These are phyloP conservation scores for Capitella teleta DNA, from an alignment of 1,140 invertebrate species.

Conservation along the genomic window DNA sequence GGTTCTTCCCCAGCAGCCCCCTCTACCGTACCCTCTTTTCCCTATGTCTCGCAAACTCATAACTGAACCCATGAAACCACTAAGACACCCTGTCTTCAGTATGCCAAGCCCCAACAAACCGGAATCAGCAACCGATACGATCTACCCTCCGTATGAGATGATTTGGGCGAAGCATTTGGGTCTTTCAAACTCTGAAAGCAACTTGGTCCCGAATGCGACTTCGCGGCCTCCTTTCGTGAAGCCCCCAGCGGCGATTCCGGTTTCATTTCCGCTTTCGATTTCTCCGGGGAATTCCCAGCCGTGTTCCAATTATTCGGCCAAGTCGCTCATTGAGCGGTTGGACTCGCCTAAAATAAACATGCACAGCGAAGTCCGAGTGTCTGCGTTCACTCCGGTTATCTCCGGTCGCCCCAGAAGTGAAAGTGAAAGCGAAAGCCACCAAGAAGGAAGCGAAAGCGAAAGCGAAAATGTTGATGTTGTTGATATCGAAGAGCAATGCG, in stretches of 20 bases:
- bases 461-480: neutral
- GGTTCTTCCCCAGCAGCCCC: neutral
- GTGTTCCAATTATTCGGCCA: neutral
- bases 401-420: no score
- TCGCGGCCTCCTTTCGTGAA: neutral
- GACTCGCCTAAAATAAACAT: no score
- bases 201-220: neutral
- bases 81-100: neutral
- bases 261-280: neutral
- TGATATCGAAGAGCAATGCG: conserved; percentile 1
- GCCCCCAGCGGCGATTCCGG: neutral
- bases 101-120: neutral
- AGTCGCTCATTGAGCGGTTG: neutral
- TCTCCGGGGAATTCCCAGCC: neutral
- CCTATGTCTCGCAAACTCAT: conserved; percentile 1
- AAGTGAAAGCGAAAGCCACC: no score
- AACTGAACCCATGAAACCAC: neutral
- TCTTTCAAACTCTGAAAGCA: neutral
- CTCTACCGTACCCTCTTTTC: conserved; percentile 7
- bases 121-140: neutral
- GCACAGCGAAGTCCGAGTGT: no score
- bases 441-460: no score
- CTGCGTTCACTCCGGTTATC: no score
- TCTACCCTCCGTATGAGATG: conserved; percentile 13
- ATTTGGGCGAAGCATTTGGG: conserved; percentile 16